Base-by-base conservation (phyloP, 1,140 invertebrate species). In the Drosophila orena region DNA sequence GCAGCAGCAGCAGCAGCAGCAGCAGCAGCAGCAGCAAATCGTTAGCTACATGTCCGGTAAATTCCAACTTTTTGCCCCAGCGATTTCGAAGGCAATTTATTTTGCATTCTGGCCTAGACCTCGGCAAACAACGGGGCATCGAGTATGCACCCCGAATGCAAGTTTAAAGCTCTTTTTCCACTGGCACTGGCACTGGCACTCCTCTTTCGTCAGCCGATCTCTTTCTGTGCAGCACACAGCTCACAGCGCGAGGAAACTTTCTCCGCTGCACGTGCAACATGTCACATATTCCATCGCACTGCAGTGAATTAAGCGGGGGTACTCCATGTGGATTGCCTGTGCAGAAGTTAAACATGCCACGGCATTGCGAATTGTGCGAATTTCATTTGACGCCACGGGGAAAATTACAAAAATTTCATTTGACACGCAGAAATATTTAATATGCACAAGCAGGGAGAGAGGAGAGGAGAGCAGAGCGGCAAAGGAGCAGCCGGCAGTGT, bases 391-490 rank as follows among this genome's bases (percentile, higher is more conserved):
- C 76, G 84, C 79, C 66, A 54, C 49, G 55, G 68, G 52, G 66
- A 52, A 78, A 78, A 78, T 78, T 72, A 78, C 66, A 76, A 79
- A 79, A 88, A 89, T 89, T 76, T 80, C 58, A 84, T 89, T 89
- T 90, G 73, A 80, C 80, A 84, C 85, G 84, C 84, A 89, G 52
- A 85, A 90, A 72, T 80, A 89, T 88, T 89, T 80, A 80, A 89
- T 83, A 47, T 58, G 49, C 68, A 74, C 65, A 54, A 53, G 46
- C 42, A 22, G 8, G 15, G 34, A 68, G 17, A 15, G 17, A 34
- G 37, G 14, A 57, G 20, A 4, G 24, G 22, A 37, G 40, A 34
- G 35, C 17, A 15, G 10, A 27, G 20, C 2, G 50, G 27, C n/a
- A n/a, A n/a, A 44, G 22, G 20, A 27, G 24, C 22, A 40, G 40